Base-by-base conservation (phyloP, 2,113 vertebrate species). In the Grus americana region DNA sequence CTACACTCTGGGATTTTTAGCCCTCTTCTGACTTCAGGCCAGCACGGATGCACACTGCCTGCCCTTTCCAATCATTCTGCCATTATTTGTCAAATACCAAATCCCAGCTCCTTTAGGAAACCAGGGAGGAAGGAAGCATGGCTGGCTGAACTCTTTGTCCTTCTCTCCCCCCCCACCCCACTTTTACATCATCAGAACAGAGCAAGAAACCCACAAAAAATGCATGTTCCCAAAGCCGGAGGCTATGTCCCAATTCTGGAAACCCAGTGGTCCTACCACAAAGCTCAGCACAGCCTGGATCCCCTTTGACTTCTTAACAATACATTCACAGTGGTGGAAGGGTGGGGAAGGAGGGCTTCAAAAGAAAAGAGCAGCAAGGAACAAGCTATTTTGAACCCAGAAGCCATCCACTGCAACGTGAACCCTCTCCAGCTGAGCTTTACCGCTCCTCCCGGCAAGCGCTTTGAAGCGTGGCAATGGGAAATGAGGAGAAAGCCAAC, bases 181-280 rank as follows among this genome's bases (percentile, higher is more conserved):
- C 80, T 93, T 93, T 81, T 90, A 89, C 75, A 94, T 86, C 67
- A 76, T 55, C 62, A 88, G 80, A 93, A 86, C 23, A 74, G 70
- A 91, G 78, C 46, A 87, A 95, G n/a, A 76, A 97, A 96, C 62
- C 92, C 92, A 93, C 84, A 95, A 93, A 94, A 95, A 94, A 92
- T 84, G 92, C 76, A 70, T 76, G 84, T 91, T 93, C 88, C 88
- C 58, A 68, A 92, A 82, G 94, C 94, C 6, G 11, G 81, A 92
- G 87, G 94, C 94, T 86, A 74, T 40, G 3, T 95, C 95, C 71
- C 79, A 44, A 74, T 85, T 66, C 74, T 91, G 67, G 79, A 95
- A 95, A 70, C 9, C 13, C 78, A 89, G 73, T 26, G 84, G 50
- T 72, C 86, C 79, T 55, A 92, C 94, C 94, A 87, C 97, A 95